phyloP scores from a whole-genome alignment of 2,888 invertebrate species.

The Melanotus villosus region DNA sequence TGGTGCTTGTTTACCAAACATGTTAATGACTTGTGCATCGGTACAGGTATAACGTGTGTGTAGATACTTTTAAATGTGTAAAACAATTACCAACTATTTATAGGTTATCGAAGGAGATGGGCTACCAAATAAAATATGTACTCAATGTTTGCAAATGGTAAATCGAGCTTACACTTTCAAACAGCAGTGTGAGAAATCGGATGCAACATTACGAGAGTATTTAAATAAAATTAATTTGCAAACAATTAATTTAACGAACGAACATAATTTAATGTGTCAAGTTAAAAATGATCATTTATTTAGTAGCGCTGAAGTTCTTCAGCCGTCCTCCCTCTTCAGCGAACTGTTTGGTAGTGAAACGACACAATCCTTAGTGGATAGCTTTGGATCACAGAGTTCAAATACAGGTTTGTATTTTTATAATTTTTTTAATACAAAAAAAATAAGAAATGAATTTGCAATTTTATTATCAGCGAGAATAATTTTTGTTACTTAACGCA shows the following conservation, averaged over 20 bases:
- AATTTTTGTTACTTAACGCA: not conserved
- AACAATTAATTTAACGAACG: constrained; percentile 52
- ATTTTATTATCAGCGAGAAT: no score
- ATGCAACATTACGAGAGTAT: constrained; percentile 63
- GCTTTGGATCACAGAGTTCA: constrained; percentile 61
- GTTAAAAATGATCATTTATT: constrained; percentile 62
- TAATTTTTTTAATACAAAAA: constrained; percentile 13
- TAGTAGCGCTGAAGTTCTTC: constrained; percentile 61
- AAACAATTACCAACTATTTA: not conserved
- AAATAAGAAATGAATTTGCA: no score
- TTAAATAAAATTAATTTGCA: constrained; percentile 58
- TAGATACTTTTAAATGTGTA: not conserved
- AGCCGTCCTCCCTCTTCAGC: constrained; percentile 64
- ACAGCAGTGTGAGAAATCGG: constrained; percentile 66
- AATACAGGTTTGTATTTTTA: constrained; percentile 56
- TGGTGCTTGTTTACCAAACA: constrained; percentile 64
- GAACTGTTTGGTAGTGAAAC: constrained; percentile 65
- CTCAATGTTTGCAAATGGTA: constrained; percentile 64
- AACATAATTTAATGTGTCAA: constrained; percentile 54
- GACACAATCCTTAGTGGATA: constrained; percentile 63
- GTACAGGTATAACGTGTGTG: constrained; percentile 58
- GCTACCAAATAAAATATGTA: constrained; percentile 65
- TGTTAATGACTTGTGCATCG: constrained; percentile 66
- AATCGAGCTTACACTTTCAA: constrained; percentile 65
- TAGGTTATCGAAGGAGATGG: constrained; percentile 66